Evolutionary conservation across 2,797 vertebrate genomes (phyloP).

Genomic region (Acipenser transmontanus): DNA sequence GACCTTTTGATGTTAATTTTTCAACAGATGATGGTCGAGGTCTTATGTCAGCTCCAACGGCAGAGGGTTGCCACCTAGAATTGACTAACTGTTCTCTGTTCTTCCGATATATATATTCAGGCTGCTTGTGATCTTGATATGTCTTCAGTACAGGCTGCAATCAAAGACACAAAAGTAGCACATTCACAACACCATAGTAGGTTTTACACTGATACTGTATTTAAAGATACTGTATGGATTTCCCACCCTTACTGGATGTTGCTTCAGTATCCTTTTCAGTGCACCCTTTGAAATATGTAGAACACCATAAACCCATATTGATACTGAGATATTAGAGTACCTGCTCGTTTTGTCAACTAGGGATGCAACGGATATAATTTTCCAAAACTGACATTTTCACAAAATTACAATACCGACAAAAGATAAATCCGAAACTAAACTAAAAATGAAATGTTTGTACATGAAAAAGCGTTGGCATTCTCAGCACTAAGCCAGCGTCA

Average conservation of each 20-base stretch:
- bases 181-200: slow-evolving; percentile 10
- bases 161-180: neutral
- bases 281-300: neutral
- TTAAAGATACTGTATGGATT: neutral
- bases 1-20: slow-evolving; percentile 21
- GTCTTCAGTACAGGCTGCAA: slow-evolving; percentile 62
- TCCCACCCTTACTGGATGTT: neutral
- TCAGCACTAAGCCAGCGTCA: no score
- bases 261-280: neutral
- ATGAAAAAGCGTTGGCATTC: no score
- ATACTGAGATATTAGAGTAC: neutral
- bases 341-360: no score
- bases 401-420: no score
- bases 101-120: slow-evolving; percentile 49
- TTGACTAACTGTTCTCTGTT: slow-evolving; percentile 39
- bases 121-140: slow-evolving; percentile 50
- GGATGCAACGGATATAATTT: no score
- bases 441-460: no score
- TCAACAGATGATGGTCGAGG: slow-evolving; percentile 15
- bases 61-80: slow-evolving; percentile 40
- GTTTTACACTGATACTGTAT: neutral
- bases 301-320: neutral
- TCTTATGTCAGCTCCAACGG: slow-evolving; percentile 24
- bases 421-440: no score
- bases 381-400: no score